These are phyloP conservation scores for Pleuronectes platessa DNA, from an alignment of 2,113 vertebrate genomes.

Conservation along the genomic window DNA sequence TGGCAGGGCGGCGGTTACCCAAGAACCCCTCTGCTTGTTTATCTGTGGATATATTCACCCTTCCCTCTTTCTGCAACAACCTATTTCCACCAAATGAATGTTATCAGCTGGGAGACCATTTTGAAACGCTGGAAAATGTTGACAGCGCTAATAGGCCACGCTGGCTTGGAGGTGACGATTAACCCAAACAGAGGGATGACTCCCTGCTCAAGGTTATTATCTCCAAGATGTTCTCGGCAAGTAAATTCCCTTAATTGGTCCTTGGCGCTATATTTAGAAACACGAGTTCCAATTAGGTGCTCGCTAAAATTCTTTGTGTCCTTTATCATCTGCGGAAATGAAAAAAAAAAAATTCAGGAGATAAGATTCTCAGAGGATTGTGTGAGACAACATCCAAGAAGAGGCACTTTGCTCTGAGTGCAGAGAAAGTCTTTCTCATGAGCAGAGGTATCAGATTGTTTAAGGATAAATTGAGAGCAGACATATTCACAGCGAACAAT, in stretches of 20 bases:
- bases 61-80: neutral
- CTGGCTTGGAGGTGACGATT: neutral
- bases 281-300: neutral
- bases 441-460: neutral
- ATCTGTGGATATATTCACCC: slow-evolving; percentile 1
- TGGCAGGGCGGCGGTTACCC: slow-evolving; percentile 33
- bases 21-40: slow-evolving; percentile 36
- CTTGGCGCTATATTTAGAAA: slow-evolving; percentile 9
- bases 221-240: neutral
- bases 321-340: neutral
- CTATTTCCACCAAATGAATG: neutral
- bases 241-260: slow-evolving; percentile 13
- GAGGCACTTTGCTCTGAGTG: neutral
- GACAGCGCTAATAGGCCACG: neutral
- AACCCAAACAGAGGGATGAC: slow-evolving; percentile 27
- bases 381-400: neutral
- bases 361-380: too few relatives aligned
- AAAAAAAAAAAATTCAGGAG: neutral
- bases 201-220: slow-evolving; percentile 11
- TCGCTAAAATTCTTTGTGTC: neutral
- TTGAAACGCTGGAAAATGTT: slow-evolving; percentile 11
- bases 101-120: slow-evolving; percentile 11
- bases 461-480: neutral
- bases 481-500: too few relatives aligned
- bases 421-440: neutral